Percentiles rank a stretch among this genome's conserved stretches.
Evolutionary conservation across 1,140 invertebrate genomes (phyloP).

Genomic region (Araneus ventricosus): DNA sequence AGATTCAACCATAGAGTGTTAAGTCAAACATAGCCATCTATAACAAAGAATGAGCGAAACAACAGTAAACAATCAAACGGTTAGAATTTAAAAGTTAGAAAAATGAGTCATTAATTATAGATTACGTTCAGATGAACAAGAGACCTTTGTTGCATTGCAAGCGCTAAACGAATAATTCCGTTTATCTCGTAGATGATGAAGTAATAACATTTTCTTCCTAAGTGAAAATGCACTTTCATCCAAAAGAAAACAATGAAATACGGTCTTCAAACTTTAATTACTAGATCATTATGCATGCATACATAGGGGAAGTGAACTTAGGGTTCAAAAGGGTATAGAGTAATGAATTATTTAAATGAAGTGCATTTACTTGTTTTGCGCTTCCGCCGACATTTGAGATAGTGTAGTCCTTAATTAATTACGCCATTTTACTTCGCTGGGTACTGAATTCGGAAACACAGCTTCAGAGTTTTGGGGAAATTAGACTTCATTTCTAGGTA

Average conservation of each 20-base stretch:
- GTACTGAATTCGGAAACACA: not conserved
- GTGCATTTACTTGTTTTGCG: not conserved
- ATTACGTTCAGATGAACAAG: not conserved
- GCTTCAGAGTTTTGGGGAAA: not conserved
- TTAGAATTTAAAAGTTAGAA: not conserved
- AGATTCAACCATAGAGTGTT: no score
- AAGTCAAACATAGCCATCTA: no score
- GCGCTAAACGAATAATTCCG: not conserved
- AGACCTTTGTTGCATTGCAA: not conserved
- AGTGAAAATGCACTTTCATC: not conserved
- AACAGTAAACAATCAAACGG: not conserved
- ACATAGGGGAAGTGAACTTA: not conserved
- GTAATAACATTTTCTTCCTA: not conserved
- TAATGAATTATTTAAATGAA: conserved; percentile 5
- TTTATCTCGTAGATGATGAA: not conserved
- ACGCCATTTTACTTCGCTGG: not conserved
- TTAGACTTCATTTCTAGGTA: not conserved
- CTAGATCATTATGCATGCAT: not conserved
- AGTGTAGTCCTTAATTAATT: not conserved
- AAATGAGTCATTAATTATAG: not conserved
- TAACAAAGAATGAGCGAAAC: not conserved
- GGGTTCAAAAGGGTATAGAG: not conserved
- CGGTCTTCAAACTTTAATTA: conserved; percentile 25
- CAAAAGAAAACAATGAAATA: not conserved
- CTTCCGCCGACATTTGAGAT: conserved; percentile 3